Conservation (phyloP, 2,113 vertebrate genomes). For the Archilochus colubris region DNA sequence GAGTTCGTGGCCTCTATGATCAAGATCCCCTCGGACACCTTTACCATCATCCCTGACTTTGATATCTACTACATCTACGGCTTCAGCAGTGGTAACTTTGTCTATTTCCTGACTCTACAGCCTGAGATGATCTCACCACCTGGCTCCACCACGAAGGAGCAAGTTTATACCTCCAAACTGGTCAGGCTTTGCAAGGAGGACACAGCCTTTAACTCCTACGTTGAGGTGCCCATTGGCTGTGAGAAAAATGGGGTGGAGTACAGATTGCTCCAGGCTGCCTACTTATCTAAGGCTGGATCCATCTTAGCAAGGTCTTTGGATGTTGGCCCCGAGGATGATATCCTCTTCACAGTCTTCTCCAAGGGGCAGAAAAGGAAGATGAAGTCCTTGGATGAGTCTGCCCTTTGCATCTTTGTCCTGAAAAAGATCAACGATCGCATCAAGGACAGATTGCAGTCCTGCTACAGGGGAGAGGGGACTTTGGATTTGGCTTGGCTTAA, state of each 20-base stretch:
- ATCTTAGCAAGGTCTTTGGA: slow-evolving; percentile 87
- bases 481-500: slow-evolving; percentile 98
- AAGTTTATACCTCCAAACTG: slow-evolving; percentile 97
- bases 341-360: slow-evolving; percentile 94
- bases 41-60: slow-evolving; percentile 96
- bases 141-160: slow-evolving; percentile 90
- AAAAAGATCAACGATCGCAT: slow-evolving; percentile 95
- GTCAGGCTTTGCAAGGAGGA: slow-evolving; percentile 96
- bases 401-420: slow-evolving; percentile 94
- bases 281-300: slow-evolving; percentile 91
- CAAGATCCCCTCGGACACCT: slow-evolving; percentile 97
- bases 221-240: slow-evolving; percentile 96
- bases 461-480: slow-evolving; percentile 96
- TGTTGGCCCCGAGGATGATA: slow-evolving; percentile 87
- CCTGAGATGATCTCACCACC: slow-evolving; percentile 95
- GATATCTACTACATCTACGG: slow-evolving; percentile 99
- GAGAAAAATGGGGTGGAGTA: slow-evolving; percentile 92
- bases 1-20: slow-evolving; percentile 99
- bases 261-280: slow-evolving; percentile 92
- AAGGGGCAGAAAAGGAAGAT: slow-evolving; percentile 97
- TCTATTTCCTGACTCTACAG: slow-evolving; percentile 96
- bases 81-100: slow-evolving; percentile 96
- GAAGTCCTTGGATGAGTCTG: slow-evolving; percentile 92
- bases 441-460: slow-evolving; percentile 95
- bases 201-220: slow-evolving; percentile 96